Evolutionary conservation across 2,797 vertebrate species (phyloP), one percentile per base, ranked within the genome.

Genomic region (Microctenopoma steveboyesi): DNA sequence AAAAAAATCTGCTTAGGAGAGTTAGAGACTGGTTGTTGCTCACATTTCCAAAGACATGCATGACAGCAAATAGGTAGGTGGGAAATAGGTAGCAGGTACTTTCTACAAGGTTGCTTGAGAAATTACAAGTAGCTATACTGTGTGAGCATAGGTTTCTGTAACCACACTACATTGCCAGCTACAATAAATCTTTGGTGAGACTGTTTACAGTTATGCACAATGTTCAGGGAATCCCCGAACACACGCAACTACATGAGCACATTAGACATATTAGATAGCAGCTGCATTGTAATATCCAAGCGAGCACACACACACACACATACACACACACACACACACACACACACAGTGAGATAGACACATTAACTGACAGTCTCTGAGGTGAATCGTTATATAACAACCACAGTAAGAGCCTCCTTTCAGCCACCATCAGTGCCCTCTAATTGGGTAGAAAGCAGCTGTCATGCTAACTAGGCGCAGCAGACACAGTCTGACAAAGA

Each of bases 361-460:
- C 43, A 46, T 64, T 76, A 71, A 81, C 72, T 72, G 76, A 76
- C 55, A 64, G 65, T 85, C 72, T 86, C 76, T 64, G 51, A 87
- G 74, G 84, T 88, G 80, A 85, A 69, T 48, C 43, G 57, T 86
- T 84, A 86, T 67, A 75, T 86, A 89, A 89, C 66, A 76, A 60
- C 69, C 53, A 64, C 69, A 77, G 55, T 0, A 66, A 78, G 61
- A 79, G 67, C 64, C 69, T 73, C 64, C 59, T 72, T 75, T 81
- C 78, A 82, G 71, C 79, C 76, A 77, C 80, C 73, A 90, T 73
- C 70, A 80, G 61, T 74, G 79, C 61, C 72, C 68, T 86, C 64
- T 91, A 91, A 90, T 90, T 91, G 83, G 71, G 76, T 64, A 86
- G 82, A 89, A 88, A 84, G 79, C 80, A 80, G 84, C 78, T 89